Conservation (phyloP, 2,888 invertebrate genomes). For the Heliconius ethilla region DNA sequence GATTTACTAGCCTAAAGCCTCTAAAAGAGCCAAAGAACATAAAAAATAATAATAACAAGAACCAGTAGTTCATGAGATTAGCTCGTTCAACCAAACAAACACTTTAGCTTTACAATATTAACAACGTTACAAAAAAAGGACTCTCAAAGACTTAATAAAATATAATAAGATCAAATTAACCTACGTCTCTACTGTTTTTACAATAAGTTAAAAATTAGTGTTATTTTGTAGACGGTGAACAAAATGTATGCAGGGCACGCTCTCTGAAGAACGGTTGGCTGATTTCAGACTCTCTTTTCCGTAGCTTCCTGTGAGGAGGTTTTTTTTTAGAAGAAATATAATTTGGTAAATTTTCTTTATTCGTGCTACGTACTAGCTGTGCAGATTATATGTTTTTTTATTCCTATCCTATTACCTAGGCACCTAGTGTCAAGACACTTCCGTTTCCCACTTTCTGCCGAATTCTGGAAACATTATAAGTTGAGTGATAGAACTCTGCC, state of each 20-base stretch:
- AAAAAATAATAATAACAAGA: neutral
- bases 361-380: neutral
- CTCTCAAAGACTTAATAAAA: neutral
- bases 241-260: constrained; percentile 68
- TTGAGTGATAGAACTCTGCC: too few species aligned
- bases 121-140: neutral
- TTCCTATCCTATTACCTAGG: too few species aligned
- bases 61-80: neutral
- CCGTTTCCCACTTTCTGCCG: too few species aligned
- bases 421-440: too few species aligned
- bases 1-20: too few species aligned
- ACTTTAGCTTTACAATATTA: neutral
- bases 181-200: constrained; percentile 8
- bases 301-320: constrained; percentile 7
- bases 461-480: too few species aligned
- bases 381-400: too few species aligned
- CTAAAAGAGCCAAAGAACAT: too few species aligned
- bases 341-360: neutral
- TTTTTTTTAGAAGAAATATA: constrained; percentile 4
- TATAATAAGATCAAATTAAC: constrained; percentile 10
- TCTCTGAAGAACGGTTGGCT: constrained; percentile 63
- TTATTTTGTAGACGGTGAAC: constrained; percentile 27
- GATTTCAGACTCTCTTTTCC: constrained; percentile 69
- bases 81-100: neutral
- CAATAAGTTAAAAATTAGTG: constrained; percentile 21